Evolutionary conservation across 2,888 invertebrate genomes (phyloP).

Genomic region (Phlogophora meticulosa): DNA sequence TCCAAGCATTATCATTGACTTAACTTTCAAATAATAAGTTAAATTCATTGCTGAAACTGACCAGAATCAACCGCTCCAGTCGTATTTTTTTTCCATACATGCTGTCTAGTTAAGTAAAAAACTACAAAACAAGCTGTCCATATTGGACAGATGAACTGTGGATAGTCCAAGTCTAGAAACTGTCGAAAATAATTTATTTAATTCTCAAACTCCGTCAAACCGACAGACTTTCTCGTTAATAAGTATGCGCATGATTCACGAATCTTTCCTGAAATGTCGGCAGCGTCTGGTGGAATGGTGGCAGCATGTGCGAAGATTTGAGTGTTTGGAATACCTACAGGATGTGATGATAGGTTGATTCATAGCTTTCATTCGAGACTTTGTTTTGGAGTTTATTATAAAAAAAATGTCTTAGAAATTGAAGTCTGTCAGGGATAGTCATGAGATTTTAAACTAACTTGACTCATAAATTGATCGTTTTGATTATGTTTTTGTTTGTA

Average conservation of each 20-base stretch:
- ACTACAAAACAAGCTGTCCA: not conserved
- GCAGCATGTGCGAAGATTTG: conserved; percentile 76
- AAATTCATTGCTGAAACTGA: not conserved
- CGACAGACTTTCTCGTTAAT: conserved; percentile 48
- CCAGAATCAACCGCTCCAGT: not conserved
- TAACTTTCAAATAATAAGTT: not conserved
- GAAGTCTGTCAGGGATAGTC: not conserved
- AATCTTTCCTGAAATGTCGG: conserved; percentile 70
- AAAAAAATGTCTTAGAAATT: conserved; percentile 37
- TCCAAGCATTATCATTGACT: not conserved
- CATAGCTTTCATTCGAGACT: conserved; percentile 56
- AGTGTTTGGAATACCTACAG: conserved; percentile 72
- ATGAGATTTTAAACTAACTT: not conserved
- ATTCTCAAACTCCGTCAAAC: conserved; percentile 37
- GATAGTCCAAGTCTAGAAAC: not conserved
- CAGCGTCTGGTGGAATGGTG: conserved; percentile 63
- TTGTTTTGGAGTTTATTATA: conserved; percentile 35
- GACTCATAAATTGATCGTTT: not conserved
- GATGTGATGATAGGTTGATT: conserved; percentile 72
- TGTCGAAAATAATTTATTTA: conserved; percentile 4
- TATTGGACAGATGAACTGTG: not conserved
- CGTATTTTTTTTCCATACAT: not conserved
- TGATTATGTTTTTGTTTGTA: too few species aligned
- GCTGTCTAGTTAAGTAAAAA: conserved; percentile 13
- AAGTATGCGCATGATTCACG: conserved; percentile 75